Percentiles rank a stretch among this genome's conserved stretches.
Evolutionary conservation across 2,113 vertebrate species (phyloP).

Genomic region (Corythaeola cristata): DNA sequence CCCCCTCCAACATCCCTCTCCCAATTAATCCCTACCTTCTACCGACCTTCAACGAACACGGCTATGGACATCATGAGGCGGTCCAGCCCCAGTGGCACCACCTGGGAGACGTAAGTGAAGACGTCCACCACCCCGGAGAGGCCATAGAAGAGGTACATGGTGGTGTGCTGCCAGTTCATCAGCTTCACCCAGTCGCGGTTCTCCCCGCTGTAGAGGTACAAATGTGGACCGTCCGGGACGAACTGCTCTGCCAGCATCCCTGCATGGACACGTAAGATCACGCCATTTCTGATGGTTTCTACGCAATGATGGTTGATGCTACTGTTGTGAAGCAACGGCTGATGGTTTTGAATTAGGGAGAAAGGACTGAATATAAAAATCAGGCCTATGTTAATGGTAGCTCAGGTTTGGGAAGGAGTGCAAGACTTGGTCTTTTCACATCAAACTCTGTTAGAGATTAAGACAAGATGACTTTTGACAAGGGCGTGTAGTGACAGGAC

Average conservation of each 20-base stretch:
- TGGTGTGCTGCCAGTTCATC: constrained; percentile 98
- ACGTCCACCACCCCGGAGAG: constrained; percentile 82
- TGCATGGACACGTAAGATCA: constrained; percentile 20
- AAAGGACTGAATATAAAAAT: background rate
- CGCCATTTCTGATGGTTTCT: no score
- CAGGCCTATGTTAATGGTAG: background rate
- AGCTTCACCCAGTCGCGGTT: constrained; percentile 84
- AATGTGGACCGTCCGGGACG: constrained; percentile 89
- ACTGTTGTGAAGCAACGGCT: background rate
- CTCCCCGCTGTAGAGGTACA: constrained; percentile 75
- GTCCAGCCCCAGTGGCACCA: constrained; percentile 80
- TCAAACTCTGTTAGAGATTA: background rate
- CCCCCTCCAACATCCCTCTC: background rate
- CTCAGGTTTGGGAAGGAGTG: background rate
- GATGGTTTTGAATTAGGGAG: background rate
- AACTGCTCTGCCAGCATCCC: constrained; percentile 96
- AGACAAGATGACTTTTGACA: background rate
- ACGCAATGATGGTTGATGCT: accelerated
- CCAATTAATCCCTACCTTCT: accelerated
- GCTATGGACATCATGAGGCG: constrained; percentile 81
- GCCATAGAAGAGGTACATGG: constrained; percentile 96
- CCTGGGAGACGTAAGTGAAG: constrained; percentile 49
- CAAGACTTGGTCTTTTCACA: background rate
- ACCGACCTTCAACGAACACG: constrained; percentile 87
- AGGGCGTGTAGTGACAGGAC: no score